Evolutionary conservation across 2,113 vertebrate species (phyloP).

Genomic region (Dicentrarchus labrax): DNA sequence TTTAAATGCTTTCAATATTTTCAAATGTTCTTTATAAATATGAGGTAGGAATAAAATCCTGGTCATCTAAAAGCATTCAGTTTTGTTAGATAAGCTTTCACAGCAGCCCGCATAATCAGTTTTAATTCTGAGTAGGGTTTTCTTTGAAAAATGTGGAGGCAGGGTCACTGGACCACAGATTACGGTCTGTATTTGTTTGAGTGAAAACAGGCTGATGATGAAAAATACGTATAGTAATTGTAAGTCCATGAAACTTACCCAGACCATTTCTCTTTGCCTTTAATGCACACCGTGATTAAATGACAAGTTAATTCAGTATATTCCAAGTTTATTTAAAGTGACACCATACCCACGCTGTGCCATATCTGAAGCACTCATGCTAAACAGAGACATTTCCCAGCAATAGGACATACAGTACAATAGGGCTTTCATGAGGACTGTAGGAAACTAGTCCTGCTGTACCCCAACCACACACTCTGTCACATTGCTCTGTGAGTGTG

Average conservation of each 20-base stretch:
- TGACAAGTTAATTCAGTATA: conserved; percentile 43
- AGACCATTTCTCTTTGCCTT: conserved; percentile 21
- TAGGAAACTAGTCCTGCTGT: conserved; percentile 65
- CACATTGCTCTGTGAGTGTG: conserved; percentile 43
- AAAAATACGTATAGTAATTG: conserved; percentile 41
- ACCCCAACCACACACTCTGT: conserved; percentile 74
- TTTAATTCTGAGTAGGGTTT: conserved; percentile 65
- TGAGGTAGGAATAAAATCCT: conserved; percentile 40
- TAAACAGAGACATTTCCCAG: conserved; percentile 67
- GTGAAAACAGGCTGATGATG: conserved; percentile 50
- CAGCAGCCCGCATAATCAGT: conserved; percentile 56
- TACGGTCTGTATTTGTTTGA: conserved; percentile 31
- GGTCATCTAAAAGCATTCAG: conserved; percentile 32
- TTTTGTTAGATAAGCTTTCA: conserved; percentile 66
- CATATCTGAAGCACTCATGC: conserved; percentile 59
- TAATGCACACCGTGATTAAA: conserved; percentile 55
- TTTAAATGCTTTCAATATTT: conserved; percentile 46
- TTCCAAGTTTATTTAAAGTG: conserved; percentile 61
- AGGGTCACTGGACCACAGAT: conserved; percentile 39
- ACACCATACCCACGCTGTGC: conserved; percentile 42
- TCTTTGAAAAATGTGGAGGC: conserved; percentile 33
- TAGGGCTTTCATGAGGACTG: conserved; percentile 73
- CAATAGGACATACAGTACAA: conserved; percentile 73
- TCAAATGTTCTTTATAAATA: conserved; percentile 42
- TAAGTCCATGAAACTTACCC: conserved; percentile 28